Base-by-base conservation (phyloP, 1,140 invertebrate species). In the Sinonovacula constricta region DNA sequence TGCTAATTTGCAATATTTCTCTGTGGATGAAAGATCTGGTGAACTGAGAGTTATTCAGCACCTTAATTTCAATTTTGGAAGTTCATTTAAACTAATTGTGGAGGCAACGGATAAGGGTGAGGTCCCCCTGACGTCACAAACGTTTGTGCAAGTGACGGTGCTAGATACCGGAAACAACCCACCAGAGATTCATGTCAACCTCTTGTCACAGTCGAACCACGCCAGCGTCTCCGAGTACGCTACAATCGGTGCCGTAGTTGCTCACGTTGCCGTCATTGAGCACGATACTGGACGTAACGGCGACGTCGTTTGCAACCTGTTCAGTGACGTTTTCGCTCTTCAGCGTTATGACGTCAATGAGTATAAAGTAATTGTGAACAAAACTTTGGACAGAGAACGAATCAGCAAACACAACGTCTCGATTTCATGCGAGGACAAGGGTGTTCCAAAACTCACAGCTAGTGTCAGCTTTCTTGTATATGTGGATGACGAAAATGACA, bases 381-480 rank as follows among this genome's bases (percentile, higher is more conserved):
- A 72, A 66, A 39, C 53, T 2, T 91, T 98, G 65, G 97, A 98
- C 90, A 93, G 97, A 79, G 97, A 98, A 91, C 94, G 94, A 84
- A 95, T 95, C 87, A 92, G 94, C 0, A 93, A 96, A 87, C 95
- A 97, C 90, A 95, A 96, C 86, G 92, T 87, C 1, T 82, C 79
- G 12, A 59, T 87, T 15, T 53, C 26, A 4, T 85, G 83, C 60
- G 45, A 80, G 12, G 85, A 87, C 51, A 81, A 83, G 15, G 85
- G 83, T 0, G 56, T 65, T 2, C 85, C 85, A 15, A 77, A 81
- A 2, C 54, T 85, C 28, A 78, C 67, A 57, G 60, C 67, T 31
- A 80, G 15, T 22, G 79, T 85, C 0, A 82, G 82, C 26, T 88
- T 91, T 51, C 81, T 80, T n/a, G 80, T 91, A 2, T 65, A 71